Evolutionary conservation across 1,140 invertebrate species (phyloP).

Genomic region (Aphaenogaster ashmeadi): DNA sequence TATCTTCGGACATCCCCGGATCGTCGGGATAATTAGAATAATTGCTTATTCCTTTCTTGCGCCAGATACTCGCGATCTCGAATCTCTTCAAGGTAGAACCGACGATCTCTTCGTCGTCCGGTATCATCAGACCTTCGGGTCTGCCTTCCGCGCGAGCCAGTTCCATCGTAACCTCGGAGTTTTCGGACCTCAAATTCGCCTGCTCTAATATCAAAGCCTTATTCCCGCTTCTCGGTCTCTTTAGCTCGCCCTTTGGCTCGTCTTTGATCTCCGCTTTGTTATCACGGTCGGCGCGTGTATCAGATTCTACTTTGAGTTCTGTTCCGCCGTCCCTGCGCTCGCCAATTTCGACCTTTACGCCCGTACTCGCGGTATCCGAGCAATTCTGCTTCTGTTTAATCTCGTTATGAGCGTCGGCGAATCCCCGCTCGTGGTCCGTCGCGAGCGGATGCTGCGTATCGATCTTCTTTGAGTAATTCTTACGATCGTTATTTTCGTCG

Average conservation of each 20-base stretch:
- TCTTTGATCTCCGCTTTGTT: conserved; percentile 52
- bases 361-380: conserved; percentile 9
- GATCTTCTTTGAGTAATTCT: conserved; percentile 24
- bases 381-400: background rate
- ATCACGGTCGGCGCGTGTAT: background rate
- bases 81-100: conserved; percentile 1
- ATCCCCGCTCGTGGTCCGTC: background rate
- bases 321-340: background rate
- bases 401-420: conserved; percentile 22
- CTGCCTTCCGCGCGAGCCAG: conserved; percentile 6
- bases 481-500: conserved; percentile 40
- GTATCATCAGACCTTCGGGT: background rate
- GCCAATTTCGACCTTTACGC: conserved; percentile 37
- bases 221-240: conserved; percentile 43
- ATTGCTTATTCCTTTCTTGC: conserved; percentile 28
- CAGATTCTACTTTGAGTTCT: conserved; percentile 55
- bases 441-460: background rate
- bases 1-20: background rate
- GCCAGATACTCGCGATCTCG: conserved; percentile 36
- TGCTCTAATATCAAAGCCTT: conserved; percentile 66
- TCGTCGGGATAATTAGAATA: background rate
- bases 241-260: conserved; percentile 42
- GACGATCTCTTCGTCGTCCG: background rate
- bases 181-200: conserved; percentile 49
- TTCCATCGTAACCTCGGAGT: conserved; percentile 35